Evolutionary conservation across 1,140 invertebrate species (phyloP), one percentile per base, ranked within the genome.

Genomic region (Adelges cooleyi): DNA sequence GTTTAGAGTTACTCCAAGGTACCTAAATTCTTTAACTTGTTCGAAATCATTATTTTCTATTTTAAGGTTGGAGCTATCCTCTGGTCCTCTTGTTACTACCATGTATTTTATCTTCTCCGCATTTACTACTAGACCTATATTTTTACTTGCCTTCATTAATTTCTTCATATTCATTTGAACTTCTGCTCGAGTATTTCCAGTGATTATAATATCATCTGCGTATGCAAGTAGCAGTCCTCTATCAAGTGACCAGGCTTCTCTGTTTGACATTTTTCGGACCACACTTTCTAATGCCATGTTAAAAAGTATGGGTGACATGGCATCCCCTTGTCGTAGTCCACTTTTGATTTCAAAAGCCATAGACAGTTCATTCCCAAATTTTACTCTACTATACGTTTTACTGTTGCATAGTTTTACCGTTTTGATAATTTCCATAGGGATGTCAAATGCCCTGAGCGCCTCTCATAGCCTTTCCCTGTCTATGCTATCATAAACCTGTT

Each of bases 51-150:
- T 42, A 42, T 42, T 18, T 49, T 49, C 20, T 6, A 49, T 11
- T 49, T 49, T 49, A 49, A 49, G 46, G 46, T 49, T 49, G 20
- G 46, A 49, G 46, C 46, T 49, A 49, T 49, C 46, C 20, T 11
- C 48, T 49, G 22, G 22, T 49, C 22, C 22, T 49, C 22, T 49
- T 49, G 48, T 49, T 25, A 25, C 20, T 27, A 49, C 48, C 13
- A 25, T 49, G 10, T 49, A 25, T 27, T 9, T 49, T 49, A 3
- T 23, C 13, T 49, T 49, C 20, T 42, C 40, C 40, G n/a, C 40
- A 42, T 15, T 42, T 42, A 42, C 40, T 15, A 42, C n/a, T 42
- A 42, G 15, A 42, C 40, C 40, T n/a, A 42, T 42, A 11, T 15
- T 17, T 42, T 42, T 42, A 42, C 15, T 42, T 42, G n/a, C 22